These are phyloP conservation scores for Clusia tigrina DNA, from an alignment of 2,888 invertebrate genomes.

Conservation along the genomic window DNA sequence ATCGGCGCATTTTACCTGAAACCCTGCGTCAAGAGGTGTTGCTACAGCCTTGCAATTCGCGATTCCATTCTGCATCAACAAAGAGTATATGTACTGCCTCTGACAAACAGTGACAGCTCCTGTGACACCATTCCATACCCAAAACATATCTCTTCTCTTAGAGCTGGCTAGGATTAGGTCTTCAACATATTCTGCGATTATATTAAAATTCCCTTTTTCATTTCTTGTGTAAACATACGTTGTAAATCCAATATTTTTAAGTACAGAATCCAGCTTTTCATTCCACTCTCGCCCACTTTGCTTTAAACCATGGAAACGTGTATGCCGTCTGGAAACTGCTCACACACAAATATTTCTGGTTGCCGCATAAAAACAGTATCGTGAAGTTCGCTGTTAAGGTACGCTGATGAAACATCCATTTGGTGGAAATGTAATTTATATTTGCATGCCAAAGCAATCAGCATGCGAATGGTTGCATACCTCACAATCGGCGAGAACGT, in stretches of 20 bases:
- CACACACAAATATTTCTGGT: background rate
- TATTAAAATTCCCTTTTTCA: background rate
- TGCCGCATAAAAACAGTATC: background rate
- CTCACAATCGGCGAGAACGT: too few species aligned
- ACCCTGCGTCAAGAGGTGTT: background rate
- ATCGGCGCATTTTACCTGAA: background rate
- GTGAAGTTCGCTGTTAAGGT: too few species aligned
- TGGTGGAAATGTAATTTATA: too few species aligned
- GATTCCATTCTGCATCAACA: background rate
- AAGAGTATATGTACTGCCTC: background rate
- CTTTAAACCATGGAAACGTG: background rate
- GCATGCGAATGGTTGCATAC: too few species aligned
- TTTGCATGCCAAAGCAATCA: background rate
- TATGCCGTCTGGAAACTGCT: background rate
- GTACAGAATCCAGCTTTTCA: background rate
- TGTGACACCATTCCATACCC: background rate
- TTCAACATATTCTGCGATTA: background rate
- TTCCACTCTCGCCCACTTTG: background rate
- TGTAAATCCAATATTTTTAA: background rate
- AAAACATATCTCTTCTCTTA: background rate
- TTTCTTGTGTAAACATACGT: too few species aligned
- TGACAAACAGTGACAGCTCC: background rate
- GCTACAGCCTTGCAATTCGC: background rate
- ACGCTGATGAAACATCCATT: too few species aligned
- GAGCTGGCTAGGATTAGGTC: background rate